Evolutionary conservation across 2,888 invertebrate species (phyloP), one percentile per base, ranked within the genome.

Genomic region (Lissocephala sabroskyi): DNA sequence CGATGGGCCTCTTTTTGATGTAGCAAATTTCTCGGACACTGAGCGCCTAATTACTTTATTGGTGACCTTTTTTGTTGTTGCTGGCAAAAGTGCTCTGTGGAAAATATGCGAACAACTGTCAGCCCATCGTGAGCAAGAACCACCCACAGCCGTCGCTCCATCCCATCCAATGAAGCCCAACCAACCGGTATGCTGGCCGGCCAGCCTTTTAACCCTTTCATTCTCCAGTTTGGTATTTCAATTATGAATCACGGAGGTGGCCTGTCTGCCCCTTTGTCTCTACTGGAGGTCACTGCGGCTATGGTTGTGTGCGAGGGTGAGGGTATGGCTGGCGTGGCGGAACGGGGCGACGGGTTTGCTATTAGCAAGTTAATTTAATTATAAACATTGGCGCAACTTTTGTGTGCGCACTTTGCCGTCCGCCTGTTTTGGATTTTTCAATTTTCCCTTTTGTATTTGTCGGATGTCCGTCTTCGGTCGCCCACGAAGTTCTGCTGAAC

Each of bases 41-140:
- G 70, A 71, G 75, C 77, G 65, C 61, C 77, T 71, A 71, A 71
- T 71, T 71, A 76, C 77, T 71, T 71, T 70, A 71, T 76, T 71
- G 71, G 71, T 61, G 77, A 65, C 77, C 77, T 58, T 71, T 75
- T 49, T 47, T 45, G 50, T 42, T 40, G 18, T 26, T 18, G 29
- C 14, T 29, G 30, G 28, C 13, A 10, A 33, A 33, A 23, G 23
- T 23, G 23, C 23, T 23, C 23, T 23, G 7, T 5, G 7, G 18
- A 41, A 45, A 36, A 50, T 57, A 53, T 53, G 23, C 50, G 18
- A 44, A 44, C 33, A 60, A 53, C 49, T 53, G 54, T 43, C 35
- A 44, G 37, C 30, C 30, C 30, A 10, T 30, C n/a, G n/a, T n/a
- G n/a, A n/a, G n/a, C n/a, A n/a, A n/a, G n/a, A n/a, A n/a, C n/a